Percentiles rank a stretch among this genome's conserved stretches.
phyloP scores from a whole-genome alignment of 2,797 vertebrate species.

The Sciurus vulgaris region DNA sequence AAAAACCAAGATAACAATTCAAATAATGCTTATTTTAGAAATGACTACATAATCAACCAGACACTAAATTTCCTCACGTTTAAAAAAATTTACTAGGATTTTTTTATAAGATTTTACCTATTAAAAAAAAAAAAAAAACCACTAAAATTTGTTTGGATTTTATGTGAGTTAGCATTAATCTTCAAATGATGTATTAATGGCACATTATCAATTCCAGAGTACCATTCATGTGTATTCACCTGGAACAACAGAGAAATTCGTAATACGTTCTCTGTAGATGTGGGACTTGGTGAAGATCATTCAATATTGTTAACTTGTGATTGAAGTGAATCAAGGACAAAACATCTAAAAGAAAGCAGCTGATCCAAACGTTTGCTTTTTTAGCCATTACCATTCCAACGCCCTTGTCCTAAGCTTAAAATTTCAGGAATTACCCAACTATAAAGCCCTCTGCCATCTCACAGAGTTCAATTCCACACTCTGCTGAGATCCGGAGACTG shows the following conservation, averaged over 20 bases:
- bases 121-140: neutral
- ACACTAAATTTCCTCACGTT: neutral
- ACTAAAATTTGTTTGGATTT: neutral
- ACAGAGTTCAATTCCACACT: neutral
- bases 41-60: neutral
- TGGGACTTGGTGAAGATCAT: neutral
- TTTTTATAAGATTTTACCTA: neutral
- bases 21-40: neutral
- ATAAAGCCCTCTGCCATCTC: neutral
- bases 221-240: neutral
- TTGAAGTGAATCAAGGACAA: neutral
- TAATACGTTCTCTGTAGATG: neutral
- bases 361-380: neutral
- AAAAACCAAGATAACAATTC: neutral
- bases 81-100: neutral
- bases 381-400: neutral
- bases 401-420: neutral
- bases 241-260: constrained; percentile 24
- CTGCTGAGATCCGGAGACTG: neutral
- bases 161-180: neutral
- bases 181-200: neutral
- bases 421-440: neutral
- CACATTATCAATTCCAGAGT: neutral
- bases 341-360: neutral
- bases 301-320: neutral